A percentile compares a stretch with the other conserved stretches of the same genome.
phyloP scores from a whole-genome alignment of 2,797 vertebrate genomes.

The Craterocephalus amniculus region DNA sequence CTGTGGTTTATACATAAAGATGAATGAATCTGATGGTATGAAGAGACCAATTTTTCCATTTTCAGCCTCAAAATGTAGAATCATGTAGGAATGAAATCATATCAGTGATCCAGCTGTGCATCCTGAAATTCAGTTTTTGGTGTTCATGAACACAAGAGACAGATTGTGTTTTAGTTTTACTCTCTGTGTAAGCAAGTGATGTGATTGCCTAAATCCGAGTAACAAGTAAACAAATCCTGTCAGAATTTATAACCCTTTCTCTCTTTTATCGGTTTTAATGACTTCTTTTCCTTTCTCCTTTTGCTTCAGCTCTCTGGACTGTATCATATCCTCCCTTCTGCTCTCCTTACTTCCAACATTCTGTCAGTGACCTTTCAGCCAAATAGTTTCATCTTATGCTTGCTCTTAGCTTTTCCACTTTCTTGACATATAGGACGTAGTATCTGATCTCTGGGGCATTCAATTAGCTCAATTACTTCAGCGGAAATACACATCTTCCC shows the following conservation, averaged over 20 bases:
- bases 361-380: conserved; percentile 14
- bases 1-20: no score
- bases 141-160: background rate
- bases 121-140: background rate
- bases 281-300: background rate
- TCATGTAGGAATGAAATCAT: no score
- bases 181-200: no score
- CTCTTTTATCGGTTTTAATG: background rate
- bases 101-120: no score
- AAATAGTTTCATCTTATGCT: background rate
- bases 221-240: no score
- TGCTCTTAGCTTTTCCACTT: conserved; percentile 4
- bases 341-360: background rate
- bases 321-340: background rate
- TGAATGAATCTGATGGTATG: no score
- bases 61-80: no score
- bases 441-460: conserved; percentile 15
- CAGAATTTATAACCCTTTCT: background rate
- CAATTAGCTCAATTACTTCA: conserved; percentile 51
- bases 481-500: background rate
- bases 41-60: no score
- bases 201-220: no score
- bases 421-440: background rate
- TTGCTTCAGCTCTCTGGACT: background rate
- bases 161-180: no score